A percentile compares a stretch with the other conserved stretches of the same genome.
Evolutionary conservation across 2,113 vertebrate genomes (phyloP).

Genomic region (Thalassarche chlororhynchos): DNA sequence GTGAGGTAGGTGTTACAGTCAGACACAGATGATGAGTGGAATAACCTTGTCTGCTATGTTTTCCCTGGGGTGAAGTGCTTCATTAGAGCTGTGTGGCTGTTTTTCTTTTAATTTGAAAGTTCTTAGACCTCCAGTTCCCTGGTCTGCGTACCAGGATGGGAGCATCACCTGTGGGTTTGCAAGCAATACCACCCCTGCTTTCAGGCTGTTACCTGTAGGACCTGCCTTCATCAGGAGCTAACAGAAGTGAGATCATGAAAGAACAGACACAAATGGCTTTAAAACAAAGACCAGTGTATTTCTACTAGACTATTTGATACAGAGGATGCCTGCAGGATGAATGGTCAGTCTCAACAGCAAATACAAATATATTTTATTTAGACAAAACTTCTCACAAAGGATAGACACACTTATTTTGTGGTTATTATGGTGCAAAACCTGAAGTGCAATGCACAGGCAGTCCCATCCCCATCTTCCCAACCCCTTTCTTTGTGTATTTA

Average conservation of each 20-base stretch:
- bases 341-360: constrained; percentile 57
- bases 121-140: not conserved
- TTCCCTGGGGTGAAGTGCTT: too few species aligned
- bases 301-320: constrained; percentile 32
- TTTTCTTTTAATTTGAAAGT: not conserved
- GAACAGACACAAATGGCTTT: constrained; percentile 40
- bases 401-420: constrained; percentile 8
- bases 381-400: constrained; percentile 55
- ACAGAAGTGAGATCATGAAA: not conserved
- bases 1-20: fast-evolving
- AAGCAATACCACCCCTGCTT: not conserved
- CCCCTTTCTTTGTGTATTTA: not conserved
- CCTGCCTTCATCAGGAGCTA: not conserved
- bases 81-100: not conserved
- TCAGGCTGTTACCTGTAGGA: too few species aligned
- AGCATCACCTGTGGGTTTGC: not conserved
- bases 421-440: constrained; percentile 26
- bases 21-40: fast-evolving
- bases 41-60: fast-evolving
- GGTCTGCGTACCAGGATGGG: fast-evolving
- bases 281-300: constrained; percentile 66
- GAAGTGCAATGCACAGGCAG: not conserved
- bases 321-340: constrained; percentile 36
- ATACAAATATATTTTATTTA: constrained; percentile 72
- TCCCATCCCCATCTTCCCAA: not conserved